Percentiles rank a stretch among this genome's conserved stretches.
These are phyloP conservation scores for Sebastes ruberrimus DNA, from an alignment of 2,797 vertebrate genomes.

Conservation along the genomic window DNA sequence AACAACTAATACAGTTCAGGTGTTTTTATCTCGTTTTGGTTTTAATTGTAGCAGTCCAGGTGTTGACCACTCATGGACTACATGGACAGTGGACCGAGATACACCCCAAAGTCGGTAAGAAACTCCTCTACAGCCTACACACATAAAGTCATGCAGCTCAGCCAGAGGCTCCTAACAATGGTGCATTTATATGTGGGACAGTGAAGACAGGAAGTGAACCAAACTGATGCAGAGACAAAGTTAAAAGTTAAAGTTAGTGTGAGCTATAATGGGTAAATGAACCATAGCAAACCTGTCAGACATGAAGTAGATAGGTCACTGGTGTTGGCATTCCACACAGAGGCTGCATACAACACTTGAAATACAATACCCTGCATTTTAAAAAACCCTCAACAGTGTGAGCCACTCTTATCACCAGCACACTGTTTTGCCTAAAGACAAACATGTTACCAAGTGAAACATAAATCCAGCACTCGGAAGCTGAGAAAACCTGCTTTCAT, in stretches of 20 bases:
- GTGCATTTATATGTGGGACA: not conserved
- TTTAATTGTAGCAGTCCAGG: not conserved
- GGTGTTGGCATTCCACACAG: not conserved
- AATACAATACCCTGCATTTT: not conserved
- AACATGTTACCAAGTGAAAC: not conserved
- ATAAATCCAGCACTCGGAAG: not conserved
- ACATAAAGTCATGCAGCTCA: too few relatives aligned
- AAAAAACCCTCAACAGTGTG: not conserved
- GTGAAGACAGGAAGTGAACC: not conserved
- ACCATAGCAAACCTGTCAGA: not conserved
- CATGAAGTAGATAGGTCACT: not conserved
- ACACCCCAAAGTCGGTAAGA: constrained; percentile 71
- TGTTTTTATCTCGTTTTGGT: not conserved
- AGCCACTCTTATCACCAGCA: not conserved
- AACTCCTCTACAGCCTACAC: not conserved
- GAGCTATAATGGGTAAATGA: not conserved
- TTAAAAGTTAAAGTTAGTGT: not conserved
- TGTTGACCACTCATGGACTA: constrained; percentile 68
- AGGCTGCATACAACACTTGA: not conserved
- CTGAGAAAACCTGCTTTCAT: not conserved
- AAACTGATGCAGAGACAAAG: not conserved
- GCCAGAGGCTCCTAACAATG: not conserved
- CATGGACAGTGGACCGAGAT: constrained; percentile 75
- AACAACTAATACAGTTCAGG: not conserved
- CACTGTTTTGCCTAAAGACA: not conserved